These are phyloP conservation scores for Gila orcuttii DNA, from an alignment of 2,113 vertebrate genomes.

Conservation along the genomic window DNA sequence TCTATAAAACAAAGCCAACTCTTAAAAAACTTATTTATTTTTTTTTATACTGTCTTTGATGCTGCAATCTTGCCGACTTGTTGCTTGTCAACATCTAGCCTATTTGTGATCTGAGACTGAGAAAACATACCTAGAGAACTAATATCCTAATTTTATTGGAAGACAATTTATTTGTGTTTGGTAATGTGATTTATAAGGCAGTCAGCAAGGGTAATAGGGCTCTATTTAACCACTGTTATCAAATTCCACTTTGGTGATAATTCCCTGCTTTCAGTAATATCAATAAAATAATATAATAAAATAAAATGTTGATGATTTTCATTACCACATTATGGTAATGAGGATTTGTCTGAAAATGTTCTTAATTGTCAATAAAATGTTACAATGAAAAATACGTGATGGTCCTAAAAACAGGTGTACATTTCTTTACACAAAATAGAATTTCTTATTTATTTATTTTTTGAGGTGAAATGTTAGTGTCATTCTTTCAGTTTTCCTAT, in stretches of 20 bases:
- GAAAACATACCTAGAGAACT: not conserved
- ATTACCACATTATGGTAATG: not conserved
- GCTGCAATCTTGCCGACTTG: not conserved
- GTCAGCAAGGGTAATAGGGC: not conserved
- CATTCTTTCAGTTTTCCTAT: not conserved
- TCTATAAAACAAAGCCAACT: not conserved
- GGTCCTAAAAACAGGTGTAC: no score
- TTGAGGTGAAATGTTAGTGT: not conserved
- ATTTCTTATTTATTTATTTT: not conserved
- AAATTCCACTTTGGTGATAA: not conserved
- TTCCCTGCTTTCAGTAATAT: no score
- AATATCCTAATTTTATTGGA: not conserved
- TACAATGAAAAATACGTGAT: no score
- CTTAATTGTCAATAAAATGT: not conserved
- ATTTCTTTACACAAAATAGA: no score
- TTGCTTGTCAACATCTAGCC: not conserved
- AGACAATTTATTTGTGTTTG: not conserved
- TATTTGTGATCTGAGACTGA: not conserved
- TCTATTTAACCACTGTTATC: not conserved
- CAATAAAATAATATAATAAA: no score
- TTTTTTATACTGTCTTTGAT: not conserved
- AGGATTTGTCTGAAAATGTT: not conserved
- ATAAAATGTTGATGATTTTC: not conserved
- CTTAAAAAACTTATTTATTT: not conserved
- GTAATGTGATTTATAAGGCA: not conserved